A percentile compares a stretch with the other conserved stretches of the same genome.
phyloP scores from a whole-genome alignment of 1,140 invertebrate species.

The Zaprionus vittiger region DNA sequence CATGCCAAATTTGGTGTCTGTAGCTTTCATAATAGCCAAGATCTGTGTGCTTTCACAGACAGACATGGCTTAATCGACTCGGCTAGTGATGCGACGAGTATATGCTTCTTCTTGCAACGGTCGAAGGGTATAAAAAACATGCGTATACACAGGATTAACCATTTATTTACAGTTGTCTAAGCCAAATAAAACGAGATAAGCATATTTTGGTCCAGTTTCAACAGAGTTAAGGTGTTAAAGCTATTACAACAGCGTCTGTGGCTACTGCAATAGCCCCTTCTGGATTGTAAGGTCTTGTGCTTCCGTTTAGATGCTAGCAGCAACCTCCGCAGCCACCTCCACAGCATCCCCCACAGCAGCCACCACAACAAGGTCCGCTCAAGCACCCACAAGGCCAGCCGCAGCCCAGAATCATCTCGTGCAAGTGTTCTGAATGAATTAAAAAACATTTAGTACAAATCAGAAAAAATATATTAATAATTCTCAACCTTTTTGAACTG shows the following conservation, averaged over 20 bases:
- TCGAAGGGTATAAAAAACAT: no score
- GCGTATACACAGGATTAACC: neutral
- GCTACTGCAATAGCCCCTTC: no score
- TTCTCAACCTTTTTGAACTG: conserved; percentile 10
- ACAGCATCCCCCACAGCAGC: conserved; percentile 22
- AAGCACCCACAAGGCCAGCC: conserved; percentile 39
- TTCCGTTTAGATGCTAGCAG: neutral
- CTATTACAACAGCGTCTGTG: neutral
- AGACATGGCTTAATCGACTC: no score
- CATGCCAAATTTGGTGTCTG: no score
- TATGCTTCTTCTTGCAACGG: no score
- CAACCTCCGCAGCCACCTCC: conserved; percentile 9
- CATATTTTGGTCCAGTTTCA: conserved; percentile 5
- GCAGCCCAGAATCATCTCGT: conserved; percentile 33
- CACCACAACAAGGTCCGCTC: conserved; percentile 27
- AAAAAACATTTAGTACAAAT: neutral
- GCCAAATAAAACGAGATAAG: neutral
- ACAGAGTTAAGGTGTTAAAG: no score
- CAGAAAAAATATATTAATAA: neutral
- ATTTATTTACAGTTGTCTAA: neutral
- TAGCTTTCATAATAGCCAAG: no score
- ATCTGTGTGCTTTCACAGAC: no score
- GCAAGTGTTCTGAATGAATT: conserved; percentile 5
- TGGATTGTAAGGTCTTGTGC: no score
- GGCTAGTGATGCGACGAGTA: no score